Evolutionary conservation across 2,797 vertebrate genomes (phyloP), one percentile per base, ranked within the genome.

Genomic region (Sciaenops ocellatus): DNA sequence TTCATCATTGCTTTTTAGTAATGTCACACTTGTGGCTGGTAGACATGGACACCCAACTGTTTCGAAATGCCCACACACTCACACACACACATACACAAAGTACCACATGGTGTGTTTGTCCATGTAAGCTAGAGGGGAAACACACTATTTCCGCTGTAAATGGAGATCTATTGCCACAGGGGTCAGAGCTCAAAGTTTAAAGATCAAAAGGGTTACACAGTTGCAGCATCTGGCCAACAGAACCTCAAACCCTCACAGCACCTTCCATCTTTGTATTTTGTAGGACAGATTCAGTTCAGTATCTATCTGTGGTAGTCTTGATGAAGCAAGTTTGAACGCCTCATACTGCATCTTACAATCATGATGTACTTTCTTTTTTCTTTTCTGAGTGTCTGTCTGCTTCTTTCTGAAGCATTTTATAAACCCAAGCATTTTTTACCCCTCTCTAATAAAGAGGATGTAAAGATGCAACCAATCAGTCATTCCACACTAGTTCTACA

Each of bases 181-280:
- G 90, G 82, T 92, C 78, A 85, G 41, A 87, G 88, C 54, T 90
- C 83, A 86, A 18, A 82, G 87, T 83, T 92, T 67, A 90, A 52
- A 87, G 91, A 73, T 85, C 65, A 87, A 51, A 69, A 86, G 85
- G 85, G 89, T 90, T 80, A 78, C 73, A 77, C 78, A 84, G 84
- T 88, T 90, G 82, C 78, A 72, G 87, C 89, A 87, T 88, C 78
- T 89, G 90, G 80, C 50, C 44, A 5, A 38, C 80, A 85, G 69
- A 70, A 72, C 75, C 82, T 86, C 30, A 78, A 87, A 89, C 89
- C 87, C 73, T 76, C 66, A 20, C 65, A 60, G 26, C 56, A 56
- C 28, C 46, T 79, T 78, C 52, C 59, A 47, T 56, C 38, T 28
- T 62, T 34, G 5, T 46, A 20, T 55, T 38, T 61, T 38, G 2